Evolutionary conservation across 2,113 vertebrate genomes (phyloP).

Genomic region (Raja brachyura): DNA sequence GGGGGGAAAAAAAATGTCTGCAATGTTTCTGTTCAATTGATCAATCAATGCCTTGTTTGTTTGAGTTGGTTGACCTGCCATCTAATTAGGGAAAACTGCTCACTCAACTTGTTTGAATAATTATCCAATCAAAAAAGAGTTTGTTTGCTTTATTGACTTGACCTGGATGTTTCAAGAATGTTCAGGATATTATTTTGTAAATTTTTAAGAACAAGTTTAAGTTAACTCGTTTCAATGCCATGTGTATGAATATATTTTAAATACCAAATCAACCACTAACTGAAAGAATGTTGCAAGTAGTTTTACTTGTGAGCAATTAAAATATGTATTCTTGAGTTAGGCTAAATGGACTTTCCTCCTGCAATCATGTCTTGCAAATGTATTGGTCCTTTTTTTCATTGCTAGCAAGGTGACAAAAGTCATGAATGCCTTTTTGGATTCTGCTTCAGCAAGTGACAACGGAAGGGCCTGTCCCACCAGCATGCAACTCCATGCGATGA

Average conservation of each 20-base stretch:
- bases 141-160: background rate
- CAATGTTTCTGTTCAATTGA: background rate
- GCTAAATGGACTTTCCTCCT: background rate
- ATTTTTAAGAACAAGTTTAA: background rate
- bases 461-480: no score
- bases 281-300: background rate
- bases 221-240: background rate
- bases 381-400: background rate
- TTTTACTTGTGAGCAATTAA: background rate
- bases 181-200: background rate
- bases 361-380: background rate
- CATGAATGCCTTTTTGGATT: background rate
- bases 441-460: background rate
- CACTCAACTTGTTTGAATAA: background rate
- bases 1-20: background rate
- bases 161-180: background rate
- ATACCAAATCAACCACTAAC: background rate
- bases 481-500: no score
- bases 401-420: background rate
- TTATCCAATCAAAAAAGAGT: background rate
- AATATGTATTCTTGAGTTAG: background rate
- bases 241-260: background rate
- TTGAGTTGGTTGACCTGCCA: background rate
- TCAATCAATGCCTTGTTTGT: constrained; percentile 9
- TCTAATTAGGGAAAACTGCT: background rate